Base-by-base conservation (phyloP, 1,140 invertebrate species). In the Bactericera cockerelli region DNA sequence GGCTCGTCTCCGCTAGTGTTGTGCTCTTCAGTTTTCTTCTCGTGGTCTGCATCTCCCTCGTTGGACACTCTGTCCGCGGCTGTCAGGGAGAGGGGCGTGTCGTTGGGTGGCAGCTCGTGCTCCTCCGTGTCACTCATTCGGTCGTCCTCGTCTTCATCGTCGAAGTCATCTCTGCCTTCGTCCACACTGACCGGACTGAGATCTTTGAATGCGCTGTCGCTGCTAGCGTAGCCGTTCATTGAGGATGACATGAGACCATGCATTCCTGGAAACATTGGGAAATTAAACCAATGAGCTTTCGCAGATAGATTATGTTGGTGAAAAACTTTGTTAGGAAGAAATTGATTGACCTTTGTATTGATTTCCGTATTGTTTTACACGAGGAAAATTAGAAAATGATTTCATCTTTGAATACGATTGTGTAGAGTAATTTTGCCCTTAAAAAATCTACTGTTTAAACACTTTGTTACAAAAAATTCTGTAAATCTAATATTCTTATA, bases 201-300 rank as follows among this genome's bases (percentile, higher is more conserved):
- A n/a, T 49, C 42, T 49, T 49, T 49, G 42, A 49, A 49, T n/a
- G 42, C 42, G 22, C 42, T 49, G 22, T 49, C 42, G 19, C 42
- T 74, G 65, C 76, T 80, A 63, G 76, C 79, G 62, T 80, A 81
- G 16, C 79, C 79, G 65, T 82, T 82, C 6, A 77, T 66, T 3
- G 75, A 70, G 31, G 79, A 68, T 55, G 59, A 53, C 31, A 66
- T 33, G 28, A 60, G 42, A 59, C 63, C 62, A n/a, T 63, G 61
- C 57, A 64, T 59, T 13, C 61, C 63, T 65, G 39, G 2, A n/a
- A n/a, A n/a, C n/a, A n/a, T n/a, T n/a, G n/a, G n/a, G 60, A 26
- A 62, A 25, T 21, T 55, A 53, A 49, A 58, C 42, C 28, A 31
- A 31, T 31, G 28, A n/a, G n/a, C n/a, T n/a, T n/a, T n/a, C n/a